Conservation (phyloP, 2,888 invertebrate species). For the Nymphalis c-album region DNA sequence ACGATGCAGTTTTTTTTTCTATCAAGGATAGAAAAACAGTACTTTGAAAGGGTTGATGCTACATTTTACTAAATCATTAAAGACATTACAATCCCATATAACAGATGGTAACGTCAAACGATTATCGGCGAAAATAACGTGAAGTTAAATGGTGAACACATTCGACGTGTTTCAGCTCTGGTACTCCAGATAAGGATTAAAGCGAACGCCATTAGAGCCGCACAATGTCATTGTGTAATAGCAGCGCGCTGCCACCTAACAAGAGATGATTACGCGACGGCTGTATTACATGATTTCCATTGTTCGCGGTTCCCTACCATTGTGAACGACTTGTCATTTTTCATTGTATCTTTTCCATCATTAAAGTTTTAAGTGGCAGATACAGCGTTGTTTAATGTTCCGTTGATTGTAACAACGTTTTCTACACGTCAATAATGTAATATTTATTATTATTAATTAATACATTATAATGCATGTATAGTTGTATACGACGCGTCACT, state of each 20-base stretch:
- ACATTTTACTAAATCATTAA: too few species aligned
- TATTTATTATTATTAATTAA: neutral
- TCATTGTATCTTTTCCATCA: slow-evolving; percentile 8
- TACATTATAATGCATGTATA: neutral
- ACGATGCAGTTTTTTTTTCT: too few species aligned
- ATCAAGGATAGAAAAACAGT: too few species aligned
- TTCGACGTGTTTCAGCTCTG: slow-evolving; percentile 1
- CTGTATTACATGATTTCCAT: slow-evolving; percentile 31
- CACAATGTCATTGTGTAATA: slow-evolving; percentile 27
- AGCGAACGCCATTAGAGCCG: slow-evolving; percentile 22
- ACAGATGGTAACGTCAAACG: too few species aligned
- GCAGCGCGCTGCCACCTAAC: slow-evolving; percentile 21
- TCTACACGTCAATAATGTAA: too few species aligned
- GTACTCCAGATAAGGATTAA: slow-evolving; percentile 4
- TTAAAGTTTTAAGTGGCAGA: neutral
- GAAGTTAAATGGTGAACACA: neutral
- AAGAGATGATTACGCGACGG: slow-evolving; percentile 27
- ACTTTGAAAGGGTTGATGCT: too few species aligned
- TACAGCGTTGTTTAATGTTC: neutral
- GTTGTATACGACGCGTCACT: neutral
- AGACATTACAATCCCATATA: too few species aligned
- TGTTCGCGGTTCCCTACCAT: slow-evolving; percentile 24
- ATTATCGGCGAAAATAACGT: too few species aligned
- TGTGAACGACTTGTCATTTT: slow-evolving; percentile 17
- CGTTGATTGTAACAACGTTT: neutral